Conservation (phyloP, 1,140 invertebrate genomes). For the Lerema accius region DNA sequence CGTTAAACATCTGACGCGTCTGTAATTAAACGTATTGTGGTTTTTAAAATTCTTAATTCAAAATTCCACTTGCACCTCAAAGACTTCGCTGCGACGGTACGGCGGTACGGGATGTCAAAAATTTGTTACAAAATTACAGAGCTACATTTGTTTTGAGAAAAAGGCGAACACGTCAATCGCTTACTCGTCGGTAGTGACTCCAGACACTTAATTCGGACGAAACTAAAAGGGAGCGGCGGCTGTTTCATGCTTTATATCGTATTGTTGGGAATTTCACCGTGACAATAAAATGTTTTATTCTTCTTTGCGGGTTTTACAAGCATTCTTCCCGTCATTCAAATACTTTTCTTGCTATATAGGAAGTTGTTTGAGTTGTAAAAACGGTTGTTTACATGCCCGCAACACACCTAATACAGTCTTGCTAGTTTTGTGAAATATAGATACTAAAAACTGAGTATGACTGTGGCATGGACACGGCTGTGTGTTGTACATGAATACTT, state of each 20-base stretch:
- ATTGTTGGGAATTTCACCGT: conserved; percentile 29
- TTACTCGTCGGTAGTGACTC: background rate
- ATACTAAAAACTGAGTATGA: too few relatives aligned
- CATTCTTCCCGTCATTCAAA: conserved; percentile 20
- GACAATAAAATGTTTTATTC: conserved; percentile 31
- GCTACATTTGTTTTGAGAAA: too few relatives aligned
- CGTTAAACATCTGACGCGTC: too few relatives aligned
- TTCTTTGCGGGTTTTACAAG: conserved; percentile 28
- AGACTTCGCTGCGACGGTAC: too few relatives aligned
- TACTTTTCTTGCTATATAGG: conserved; percentile 20
- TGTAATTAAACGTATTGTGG: background rate
- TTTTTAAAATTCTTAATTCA: background rate
- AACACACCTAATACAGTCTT: background rate
- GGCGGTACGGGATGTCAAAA: too few relatives aligned
- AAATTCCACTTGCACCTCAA: too few relatives aligned
- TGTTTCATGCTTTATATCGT: conserved; percentile 29
- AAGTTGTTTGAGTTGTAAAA: conserved; percentile 3
- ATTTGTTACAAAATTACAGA: too few relatives aligned
- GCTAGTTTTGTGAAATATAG: too few relatives aligned
- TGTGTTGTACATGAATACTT: too few relatives aligned
- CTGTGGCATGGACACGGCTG: too few relatives aligned
- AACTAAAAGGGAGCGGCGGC: conserved; percentile 18
- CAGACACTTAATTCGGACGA: background rate
- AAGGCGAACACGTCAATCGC: background rate
- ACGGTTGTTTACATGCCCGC: background rate